Percentiles rank a stretch among this genome's conserved stretches.
phyloP scores from a whole-genome alignment of 2,797 vertebrate genomes.

The Arremon brunneinucha region DNA sequence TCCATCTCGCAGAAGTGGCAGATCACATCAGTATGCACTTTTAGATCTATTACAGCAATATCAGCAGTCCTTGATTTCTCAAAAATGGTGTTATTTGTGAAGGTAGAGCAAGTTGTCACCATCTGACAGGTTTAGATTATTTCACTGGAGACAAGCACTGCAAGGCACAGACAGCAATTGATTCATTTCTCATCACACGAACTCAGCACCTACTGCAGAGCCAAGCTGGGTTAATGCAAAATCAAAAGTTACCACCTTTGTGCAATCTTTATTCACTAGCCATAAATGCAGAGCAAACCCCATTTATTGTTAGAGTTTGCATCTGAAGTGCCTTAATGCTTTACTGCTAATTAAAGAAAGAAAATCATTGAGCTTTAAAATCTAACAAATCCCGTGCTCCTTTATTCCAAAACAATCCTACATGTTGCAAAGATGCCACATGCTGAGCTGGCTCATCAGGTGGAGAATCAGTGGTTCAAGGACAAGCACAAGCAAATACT shows the following conservation, averaged over 20 bases:
- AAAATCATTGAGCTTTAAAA: neutral
- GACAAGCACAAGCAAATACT: neutral
- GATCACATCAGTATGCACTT: slow-evolving; percentile 49
- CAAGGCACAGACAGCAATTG: neutral
- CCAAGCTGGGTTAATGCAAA: neutral
- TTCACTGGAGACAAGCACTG: neutral
- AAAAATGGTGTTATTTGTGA: slow-evolving; percentile 2
- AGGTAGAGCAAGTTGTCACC: slow-evolving; percentile 43
- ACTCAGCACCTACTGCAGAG: neutral
- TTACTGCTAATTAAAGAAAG: neutral
- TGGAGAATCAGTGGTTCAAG: neutral
- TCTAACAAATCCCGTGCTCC: neutral
- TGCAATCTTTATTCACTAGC: neutral
- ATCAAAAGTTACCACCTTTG: slow-evolving; percentile 40
- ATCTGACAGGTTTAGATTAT: slow-evolving; percentile 15
- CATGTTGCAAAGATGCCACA: neutral
- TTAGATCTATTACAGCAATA: slow-evolving; percentile 36
- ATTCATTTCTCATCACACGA: neutral
- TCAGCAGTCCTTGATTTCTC: slow-evolving; percentile 46
- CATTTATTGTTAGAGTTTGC: neutral
- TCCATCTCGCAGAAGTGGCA: neutral
- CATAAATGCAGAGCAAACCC: neutral
- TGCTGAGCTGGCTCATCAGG: neutral
- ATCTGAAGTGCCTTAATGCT: neutral
- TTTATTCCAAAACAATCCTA: neutral